phyloP scores from a whole-genome alignment of 2,797 vertebrate genomes.

The Micromesistius poutassou region DNA sequence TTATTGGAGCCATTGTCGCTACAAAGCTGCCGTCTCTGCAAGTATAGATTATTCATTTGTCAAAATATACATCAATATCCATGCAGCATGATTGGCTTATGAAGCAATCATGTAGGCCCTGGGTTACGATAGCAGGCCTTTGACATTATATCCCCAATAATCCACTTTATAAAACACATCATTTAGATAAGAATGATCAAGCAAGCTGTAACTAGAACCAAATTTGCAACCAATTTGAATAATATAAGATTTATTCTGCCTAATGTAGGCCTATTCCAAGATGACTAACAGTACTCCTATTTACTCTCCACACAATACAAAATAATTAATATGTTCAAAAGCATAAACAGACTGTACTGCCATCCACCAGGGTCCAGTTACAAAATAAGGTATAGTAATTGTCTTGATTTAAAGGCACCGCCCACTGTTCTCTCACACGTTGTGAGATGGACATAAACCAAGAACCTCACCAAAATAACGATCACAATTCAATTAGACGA shows the following conservation, averaged over 20 bases:
- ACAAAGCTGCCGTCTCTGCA: slow-evolving; percentile 16
- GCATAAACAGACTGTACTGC: slow-evolving; percentile 24
- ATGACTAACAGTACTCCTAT: slow-evolving; percentile 20
- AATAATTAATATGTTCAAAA: slow-evolving; percentile 37
- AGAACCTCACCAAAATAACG: background rate
- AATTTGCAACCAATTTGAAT: background rate
- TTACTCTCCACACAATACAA: slow-evolving; percentile 25
- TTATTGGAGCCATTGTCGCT: slow-evolving; percentile 1
- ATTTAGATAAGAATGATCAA: background rate
- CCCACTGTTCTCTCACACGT: slow-evolving; percentile 30
- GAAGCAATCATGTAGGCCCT: background rate
- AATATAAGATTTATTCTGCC: slow-evolving; percentile 38
- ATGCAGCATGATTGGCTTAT: background rate
- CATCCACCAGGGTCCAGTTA: slow-evolving; percentile 25
- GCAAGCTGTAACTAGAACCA: background rate
- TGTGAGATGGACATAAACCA: slow-evolving; percentile 28
- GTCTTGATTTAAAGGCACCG: slow-evolving; percentile 59
- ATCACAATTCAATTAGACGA: background rate
- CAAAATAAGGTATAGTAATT: slow-evolving; percentile 16
- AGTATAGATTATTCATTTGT: background rate
- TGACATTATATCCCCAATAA: background rate
- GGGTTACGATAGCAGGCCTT: background rate
- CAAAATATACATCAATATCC: background rate
- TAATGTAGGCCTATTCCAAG: slow-evolving; percentile 1
- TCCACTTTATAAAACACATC: background rate